Evolutionary conservation across 2,797 vertebrate species (phyloP).

Genomic region (Sebastes steindachneri): DNA sequence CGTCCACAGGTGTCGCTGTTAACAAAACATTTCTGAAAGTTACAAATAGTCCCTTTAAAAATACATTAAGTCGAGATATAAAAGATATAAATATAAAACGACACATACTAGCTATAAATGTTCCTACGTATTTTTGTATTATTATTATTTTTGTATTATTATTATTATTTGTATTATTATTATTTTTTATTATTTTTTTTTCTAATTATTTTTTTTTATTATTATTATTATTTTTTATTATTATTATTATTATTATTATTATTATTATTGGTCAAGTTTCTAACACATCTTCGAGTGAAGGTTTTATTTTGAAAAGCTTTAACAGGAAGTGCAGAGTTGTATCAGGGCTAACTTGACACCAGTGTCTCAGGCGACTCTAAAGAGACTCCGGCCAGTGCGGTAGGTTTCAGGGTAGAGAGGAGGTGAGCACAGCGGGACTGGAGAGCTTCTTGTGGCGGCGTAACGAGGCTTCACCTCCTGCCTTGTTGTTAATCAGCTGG

Average conservation of each 20-base stretch:
- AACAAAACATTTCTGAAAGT: no score
- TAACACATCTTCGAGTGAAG: neutral
- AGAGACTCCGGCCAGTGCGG: slow-evolving; percentile 55
- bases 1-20: no score
- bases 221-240: neutral
- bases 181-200: no score
- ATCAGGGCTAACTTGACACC: neutral
- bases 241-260: no score
- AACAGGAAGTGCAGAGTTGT: neutral
- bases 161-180: no score
- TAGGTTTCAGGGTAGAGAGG: slow-evolving; percentile 33
- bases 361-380: slow-evolving; percentile 14
- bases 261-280: neutral
- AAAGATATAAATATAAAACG: neutral
- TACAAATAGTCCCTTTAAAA: no score
- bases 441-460: slow-evolving; percentile 10
- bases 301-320: slow-evolving; percentile 51
- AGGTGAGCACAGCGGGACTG: slow-evolving; percentile 7
- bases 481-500: neutral
- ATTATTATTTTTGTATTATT: neutral
- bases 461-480: slow-evolving; percentile 13
- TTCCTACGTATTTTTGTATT: neutral
- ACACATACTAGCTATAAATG: neutral
- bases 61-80: no score
- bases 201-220: neutral